These are phyloP conservation scores for Leptinotarsa haldemani DNA, from an alignment of 2,888 invertebrate species.

Conservation along the genomic window DNA sequence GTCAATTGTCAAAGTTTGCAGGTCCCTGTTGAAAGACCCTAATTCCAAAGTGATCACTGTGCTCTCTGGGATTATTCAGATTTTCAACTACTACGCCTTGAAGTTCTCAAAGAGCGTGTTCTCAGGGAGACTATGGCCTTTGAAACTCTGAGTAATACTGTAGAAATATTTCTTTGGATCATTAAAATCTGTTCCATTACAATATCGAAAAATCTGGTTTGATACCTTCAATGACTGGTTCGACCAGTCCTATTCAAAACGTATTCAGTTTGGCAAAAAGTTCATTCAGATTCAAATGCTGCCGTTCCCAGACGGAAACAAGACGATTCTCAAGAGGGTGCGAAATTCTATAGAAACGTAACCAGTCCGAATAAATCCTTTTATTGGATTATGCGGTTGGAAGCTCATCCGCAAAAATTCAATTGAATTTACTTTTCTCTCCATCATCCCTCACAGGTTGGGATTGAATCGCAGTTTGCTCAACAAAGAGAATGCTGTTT, in stretches of 20 bases:
- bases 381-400: constrained; percentile 53
- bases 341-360: constrained; percentile 50
- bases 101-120: too few species aligned
- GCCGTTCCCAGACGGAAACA: constrained; percentile 19
- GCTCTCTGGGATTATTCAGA: too few species aligned
- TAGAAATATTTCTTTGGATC: too few species aligned
- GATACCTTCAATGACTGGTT: not conserved
- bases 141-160: too few species aligned
- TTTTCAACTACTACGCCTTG: too few species aligned
- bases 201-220: not conserved
- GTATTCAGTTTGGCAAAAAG: not conserved
- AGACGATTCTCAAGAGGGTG: constrained; percentile 44
- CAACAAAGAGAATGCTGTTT: constrained; percentile 15
- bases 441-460: constrained; percentile 15
- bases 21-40: too few species aligned
- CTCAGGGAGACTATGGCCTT: too few species aligned
- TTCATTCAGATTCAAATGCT: constrained; percentile 1
- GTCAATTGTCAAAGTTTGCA: too few species aligned
- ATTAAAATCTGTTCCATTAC: not conserved
- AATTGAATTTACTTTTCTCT: constrained; percentile 36
- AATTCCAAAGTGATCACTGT: too few species aligned
- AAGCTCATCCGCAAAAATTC: constrained; percentile 39
- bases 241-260: not conserved
- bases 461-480: constrained; percentile 1
- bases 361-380: constrained; percentile 53